Conservation (phyloP, 2,113 vertebrate genomes). For the Laterallus jamaicensis region DNA sequence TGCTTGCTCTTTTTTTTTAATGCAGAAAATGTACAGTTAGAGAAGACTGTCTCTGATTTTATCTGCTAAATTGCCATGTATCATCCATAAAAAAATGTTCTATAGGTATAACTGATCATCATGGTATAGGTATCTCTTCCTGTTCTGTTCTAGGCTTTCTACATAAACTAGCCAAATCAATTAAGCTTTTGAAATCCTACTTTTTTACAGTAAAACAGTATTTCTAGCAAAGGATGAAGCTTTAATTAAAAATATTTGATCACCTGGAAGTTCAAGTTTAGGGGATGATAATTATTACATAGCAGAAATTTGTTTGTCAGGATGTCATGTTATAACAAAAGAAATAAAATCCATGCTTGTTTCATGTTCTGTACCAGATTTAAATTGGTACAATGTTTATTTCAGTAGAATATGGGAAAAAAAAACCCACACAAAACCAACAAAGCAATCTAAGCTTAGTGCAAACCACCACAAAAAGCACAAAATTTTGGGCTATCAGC, state of each 20-base stretch:
- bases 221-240: not conserved
- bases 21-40: not conserved
- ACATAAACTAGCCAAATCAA: not conserved
- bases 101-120: not conserved
- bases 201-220: not conserved
- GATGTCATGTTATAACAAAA: not conserved
- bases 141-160: not conserved
- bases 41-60: not conserved
- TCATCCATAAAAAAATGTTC: not conserved
- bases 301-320: not conserved
- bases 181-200: not conserved
- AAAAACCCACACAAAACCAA: not conserved
- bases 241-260: not conserved
- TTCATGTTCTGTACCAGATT: not conserved
- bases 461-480: not conserved
- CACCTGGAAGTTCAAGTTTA: not conserved
- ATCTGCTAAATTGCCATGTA: not conserved
- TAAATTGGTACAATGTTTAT: not conserved
- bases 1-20: not conserved
- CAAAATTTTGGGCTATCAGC: not conserved
- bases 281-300: not conserved
- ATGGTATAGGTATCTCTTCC: not conserved
- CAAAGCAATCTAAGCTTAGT: not conserved
- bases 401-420: not conserved
- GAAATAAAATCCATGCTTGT: not conserved